A percentile compares a stretch with the other conserved stretches of the same genome.
Evolutionary conservation across 35 echinoderm and acorn worm genomes (phyloP).

Genomic region (Ophiothrix spiculata): DNA sequence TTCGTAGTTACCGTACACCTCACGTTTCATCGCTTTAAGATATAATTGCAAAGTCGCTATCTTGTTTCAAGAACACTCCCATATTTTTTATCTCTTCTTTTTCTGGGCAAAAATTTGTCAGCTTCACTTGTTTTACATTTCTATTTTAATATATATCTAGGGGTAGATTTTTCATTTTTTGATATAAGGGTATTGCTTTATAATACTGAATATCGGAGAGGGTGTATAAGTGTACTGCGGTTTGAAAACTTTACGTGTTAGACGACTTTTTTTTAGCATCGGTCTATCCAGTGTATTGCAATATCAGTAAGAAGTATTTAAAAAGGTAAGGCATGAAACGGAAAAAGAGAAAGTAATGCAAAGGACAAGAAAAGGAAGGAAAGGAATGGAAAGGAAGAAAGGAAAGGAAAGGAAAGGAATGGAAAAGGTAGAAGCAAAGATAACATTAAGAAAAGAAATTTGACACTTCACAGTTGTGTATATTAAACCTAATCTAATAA

Average conservation of each 20-base stretch:
- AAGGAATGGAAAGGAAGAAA: no score
- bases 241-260: not conserved
- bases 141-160: not conserved
- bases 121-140: not conserved
- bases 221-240: not conserved
- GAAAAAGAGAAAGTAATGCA: no score
- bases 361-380: no score
- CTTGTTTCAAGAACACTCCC: not conserved
- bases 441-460: no score
- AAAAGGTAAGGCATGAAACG: no score
- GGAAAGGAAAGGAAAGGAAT: no score
- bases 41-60: conserved; percentile 1
- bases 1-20: not conserved
- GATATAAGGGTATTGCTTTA: not conserved
- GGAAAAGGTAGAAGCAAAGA: no score
- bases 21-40: not conserved
- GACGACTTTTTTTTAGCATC: not conserved
- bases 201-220: not conserved
- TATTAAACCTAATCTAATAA: no score
- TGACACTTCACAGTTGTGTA: no score
- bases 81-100: no score
- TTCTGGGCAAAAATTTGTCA: no score
- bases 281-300: not conserved
- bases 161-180: not conserved
- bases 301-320: not conserved